Base-by-base conservation (phyloP, 2,113 vertebrate genomes). In the Tringa solitaria region DNA sequence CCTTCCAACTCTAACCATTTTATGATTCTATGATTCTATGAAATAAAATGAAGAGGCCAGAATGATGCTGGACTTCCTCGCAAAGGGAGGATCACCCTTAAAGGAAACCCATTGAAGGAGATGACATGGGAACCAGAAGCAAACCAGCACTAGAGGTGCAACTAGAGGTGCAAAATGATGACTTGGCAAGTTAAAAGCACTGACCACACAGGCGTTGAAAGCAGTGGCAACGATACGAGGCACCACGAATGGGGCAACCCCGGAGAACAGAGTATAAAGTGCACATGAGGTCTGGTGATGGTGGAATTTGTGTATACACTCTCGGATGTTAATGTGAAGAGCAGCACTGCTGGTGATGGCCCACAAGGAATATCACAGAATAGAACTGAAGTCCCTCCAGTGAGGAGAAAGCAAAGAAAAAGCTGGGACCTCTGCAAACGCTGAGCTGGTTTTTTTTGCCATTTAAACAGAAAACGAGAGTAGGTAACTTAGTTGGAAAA, bases 301-400 rank as follows among this genome's bases (percentile, higher is more conserved):
- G 37, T 43, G 85, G n/a, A n/a, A 19, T 67, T 32, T 67, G 8
- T 10, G 61, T 54, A 26, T 13, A 5, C 2, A 48, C 3, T 30
- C 33, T 70, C 2, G 3, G 41, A 10, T 28, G 9, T 2, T 23
- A 64, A 39, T 0, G 4, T 32, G 24, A 73, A 67, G 48, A 57
- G 46, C 32, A 51, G 26, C 21, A 7, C 54, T 24, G 35, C 48
- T 69, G 33, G 15, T 12, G 24, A 23, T 2, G 4, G 32, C 7
- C 5, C 2, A 1, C 19, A 30, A 24, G 15, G 22, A 72, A 46
- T 7, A 35, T 24, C 1, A 0, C 32, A 68, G 33, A 56, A 54
- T 37, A 64, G 7, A 18, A 18, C 9, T 41, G 21, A 15, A 59
- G 4, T 27, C 5, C 13, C 10, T 56, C 28, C 53, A 41, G 48